Conservation (phyloP, 2,797 vertebrate genomes). For the Catharus ustulatus region DNA sequence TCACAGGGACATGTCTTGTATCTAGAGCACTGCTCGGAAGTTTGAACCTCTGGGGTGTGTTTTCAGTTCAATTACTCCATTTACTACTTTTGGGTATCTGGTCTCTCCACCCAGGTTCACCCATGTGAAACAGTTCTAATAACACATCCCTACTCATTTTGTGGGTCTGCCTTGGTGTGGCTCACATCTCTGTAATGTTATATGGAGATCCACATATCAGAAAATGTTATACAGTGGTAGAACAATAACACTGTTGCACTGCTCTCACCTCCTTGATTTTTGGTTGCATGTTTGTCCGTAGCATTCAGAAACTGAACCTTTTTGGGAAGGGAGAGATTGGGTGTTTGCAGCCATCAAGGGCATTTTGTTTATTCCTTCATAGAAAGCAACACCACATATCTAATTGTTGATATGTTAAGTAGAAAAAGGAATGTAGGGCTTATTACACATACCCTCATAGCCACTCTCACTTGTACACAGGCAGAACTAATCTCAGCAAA, state of each 20-base stretch:
- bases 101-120: neutral
- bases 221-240: neutral
- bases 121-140: neutral
- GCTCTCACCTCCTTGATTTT: neutral
- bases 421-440: neutral
- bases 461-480: neutral
- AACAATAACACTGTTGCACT: neutral
- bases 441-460: neutral
- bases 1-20: neutral
- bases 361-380: neutral
- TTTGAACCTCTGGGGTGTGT: neutral
- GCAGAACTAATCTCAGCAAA: constrained; percentile 37
- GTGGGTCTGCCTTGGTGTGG: neutral
- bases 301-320: neutral
- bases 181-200: neutral
- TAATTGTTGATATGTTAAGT: neutral
- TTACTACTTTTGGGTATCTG: neutral
- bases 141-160: neutral
- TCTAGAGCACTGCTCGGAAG: neutral
- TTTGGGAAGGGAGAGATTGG: neutral
- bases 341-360: neutral
- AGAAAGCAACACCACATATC: neutral
- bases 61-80: neutral
- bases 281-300: fast-evolving
- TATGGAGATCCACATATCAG: neutral